Evolutionary conservation across 2,797 vertebrate species (phyloP).

Genomic region (Oreonectes daqikongensis): DNA sequence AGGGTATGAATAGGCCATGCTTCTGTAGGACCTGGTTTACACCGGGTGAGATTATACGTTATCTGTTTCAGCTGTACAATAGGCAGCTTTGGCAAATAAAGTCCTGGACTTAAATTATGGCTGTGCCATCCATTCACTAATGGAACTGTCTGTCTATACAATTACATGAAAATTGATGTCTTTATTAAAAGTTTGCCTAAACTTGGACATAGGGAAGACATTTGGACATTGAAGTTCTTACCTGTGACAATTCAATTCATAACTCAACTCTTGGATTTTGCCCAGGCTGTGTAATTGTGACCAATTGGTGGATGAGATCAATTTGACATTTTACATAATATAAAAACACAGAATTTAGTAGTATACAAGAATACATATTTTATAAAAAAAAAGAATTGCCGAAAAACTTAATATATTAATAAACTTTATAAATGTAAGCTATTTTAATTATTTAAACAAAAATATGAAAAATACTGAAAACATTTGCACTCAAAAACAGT

Average conservation of each 20-base stretch:
- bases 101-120: conserved; percentile 55
- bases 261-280: too few relatives aligned
- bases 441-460: too few relatives aligned
- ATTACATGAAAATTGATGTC: conserved; percentile 56
- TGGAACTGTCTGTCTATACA: conserved; percentile 65
- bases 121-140: conserved; percentile 68
- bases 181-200: not conserved
- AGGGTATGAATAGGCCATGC: conserved; percentile 68
- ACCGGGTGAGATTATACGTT: conserved; percentile 73
- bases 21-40: conserved; percentile 62
- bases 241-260: not conserved
- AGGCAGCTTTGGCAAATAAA: conserved; percentile 66
- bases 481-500: too few relatives aligned
- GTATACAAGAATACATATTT: too few relatives aligned
- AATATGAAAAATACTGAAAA: too few relatives aligned
- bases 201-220: not conserved
- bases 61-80: conserved; percentile 74
- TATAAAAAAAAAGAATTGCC: too few relatives aligned
- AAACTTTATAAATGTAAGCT: too few relatives aligned
- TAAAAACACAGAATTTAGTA: too few relatives aligned
- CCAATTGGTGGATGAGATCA: not conserved
- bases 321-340: not conserved
- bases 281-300: too few relatives aligned
- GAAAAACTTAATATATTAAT: too few relatives aligned
- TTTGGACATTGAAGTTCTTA: not conserved